These are phyloP conservation scores for Cremastinae sp. DNA, from an alignment of 2,888 invertebrate genomes.

Conservation along the genomic window DNA sequence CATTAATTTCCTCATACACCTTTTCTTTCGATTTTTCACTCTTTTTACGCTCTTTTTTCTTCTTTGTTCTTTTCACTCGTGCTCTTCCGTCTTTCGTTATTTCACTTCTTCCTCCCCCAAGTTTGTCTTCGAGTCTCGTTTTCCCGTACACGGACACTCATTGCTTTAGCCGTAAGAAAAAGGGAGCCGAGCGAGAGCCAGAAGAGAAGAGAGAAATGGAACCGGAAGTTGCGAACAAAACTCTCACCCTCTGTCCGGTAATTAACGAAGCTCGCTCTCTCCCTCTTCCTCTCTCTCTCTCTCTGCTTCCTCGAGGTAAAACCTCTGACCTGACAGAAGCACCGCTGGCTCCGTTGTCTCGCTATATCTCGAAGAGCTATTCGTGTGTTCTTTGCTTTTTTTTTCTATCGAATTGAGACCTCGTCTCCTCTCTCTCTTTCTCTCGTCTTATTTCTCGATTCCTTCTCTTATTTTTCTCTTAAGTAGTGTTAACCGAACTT, in stretches of 20 bases:
- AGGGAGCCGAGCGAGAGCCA: conserved; percentile 12
- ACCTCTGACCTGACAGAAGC: conserved; percentile 41
- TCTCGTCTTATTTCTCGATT: conserved; percentile 36
- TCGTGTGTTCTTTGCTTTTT: conserved; percentile 37
- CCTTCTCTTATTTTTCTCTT: conserved; percentile 11
- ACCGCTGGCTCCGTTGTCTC: not conserved
- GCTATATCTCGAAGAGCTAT: conserved; percentile 37
- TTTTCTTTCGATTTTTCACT: not conserved
- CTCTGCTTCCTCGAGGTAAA: conserved; percentile 9
- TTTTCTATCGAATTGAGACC: conserved; percentile 8
- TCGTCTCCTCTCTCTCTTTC: conserved; percentile 22
- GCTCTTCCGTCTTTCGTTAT: conserved; percentile 12
- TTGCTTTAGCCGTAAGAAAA: conserved; percentile 31
- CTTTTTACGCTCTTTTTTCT: not conserved
- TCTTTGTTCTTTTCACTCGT: not conserved
- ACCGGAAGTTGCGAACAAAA: conserved; percentile 63
- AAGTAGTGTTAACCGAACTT: conserved; percentile 48
- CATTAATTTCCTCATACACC: conserved; percentile 49
- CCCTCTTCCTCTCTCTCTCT: conserved; percentile 8
- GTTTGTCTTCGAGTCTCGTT: conserved; percentile 42
- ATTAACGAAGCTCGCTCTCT: conserved; percentile 54
- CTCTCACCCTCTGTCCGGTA: conserved; percentile 51
- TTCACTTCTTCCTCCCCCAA: conserved; percentile 29
- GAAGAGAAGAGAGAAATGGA: conserved; percentile 4
- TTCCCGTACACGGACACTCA: conserved; percentile 39